A percentile compares a stretch with the other conserved stretches of the same genome.
phyloP scores from a whole-genome alignment of 2,113 vertebrate species.

The Dasypus novemcinctus region DNA sequence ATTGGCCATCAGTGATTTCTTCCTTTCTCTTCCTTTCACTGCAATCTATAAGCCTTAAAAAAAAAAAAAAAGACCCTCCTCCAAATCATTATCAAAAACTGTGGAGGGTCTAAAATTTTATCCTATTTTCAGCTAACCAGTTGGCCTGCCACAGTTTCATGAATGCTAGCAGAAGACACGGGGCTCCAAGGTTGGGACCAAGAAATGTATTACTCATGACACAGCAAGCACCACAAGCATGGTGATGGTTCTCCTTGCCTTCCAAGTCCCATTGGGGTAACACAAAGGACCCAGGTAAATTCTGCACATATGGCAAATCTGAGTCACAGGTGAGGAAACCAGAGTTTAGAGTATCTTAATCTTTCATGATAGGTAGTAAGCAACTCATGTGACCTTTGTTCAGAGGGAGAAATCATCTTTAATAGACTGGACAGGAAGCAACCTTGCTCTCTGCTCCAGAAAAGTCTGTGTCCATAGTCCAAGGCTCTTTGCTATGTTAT shows the following conservation, averaged over 20 bases:
- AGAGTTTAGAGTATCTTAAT: neutral
- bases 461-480: neutral
- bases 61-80: neutral
- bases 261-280: fast-evolving
- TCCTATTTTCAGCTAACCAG: neutral
- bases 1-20: fast-evolving
- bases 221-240: neutral
- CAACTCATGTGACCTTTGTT: neutral
- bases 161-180: neutral
- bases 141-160: neutral
- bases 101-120: neutral
- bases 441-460: neutral
- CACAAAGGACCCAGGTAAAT: neutral
- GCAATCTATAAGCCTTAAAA: neutral
- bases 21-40: neutral
- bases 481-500: neutral
- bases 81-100: neutral
- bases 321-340: neutral
- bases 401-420: neutral
- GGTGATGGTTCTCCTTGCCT: neutral
- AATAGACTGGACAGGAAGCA: neutral
- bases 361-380: neutral
- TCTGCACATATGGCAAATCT: neutral
- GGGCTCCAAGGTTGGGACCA: too few species aligned
- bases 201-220: neutral